These are phyloP conservation scores for Eubucco bourcierii DNA, from an alignment of 2,113 vertebrate species.

Conservation along the genomic window DNA sequence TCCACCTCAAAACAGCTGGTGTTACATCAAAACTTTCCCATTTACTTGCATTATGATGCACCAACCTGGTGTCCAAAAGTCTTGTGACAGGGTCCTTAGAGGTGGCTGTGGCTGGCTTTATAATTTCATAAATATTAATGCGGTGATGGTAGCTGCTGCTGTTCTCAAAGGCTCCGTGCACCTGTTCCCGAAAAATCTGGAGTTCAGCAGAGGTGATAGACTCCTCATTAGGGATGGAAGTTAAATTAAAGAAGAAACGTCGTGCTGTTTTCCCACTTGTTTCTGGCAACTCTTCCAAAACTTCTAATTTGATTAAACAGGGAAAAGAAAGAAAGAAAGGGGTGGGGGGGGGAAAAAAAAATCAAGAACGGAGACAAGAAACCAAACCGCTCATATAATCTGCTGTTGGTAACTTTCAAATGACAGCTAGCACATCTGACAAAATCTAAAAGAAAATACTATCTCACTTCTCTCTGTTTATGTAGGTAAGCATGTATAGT, in stretches of 20 bases:
- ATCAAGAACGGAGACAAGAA: slow-evolving; percentile 34
- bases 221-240: slow-evolving; percentile 90
- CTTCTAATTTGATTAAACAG: slow-evolving; percentile 78
- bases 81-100: slow-evolving; percentile 86
- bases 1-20: slow-evolving; percentile 91
- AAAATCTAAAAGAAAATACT: slow-evolving; percentile 6
- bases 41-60: slow-evolving; percentile 89
- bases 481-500: neutral
- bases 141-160: slow-evolving; percentile 84
- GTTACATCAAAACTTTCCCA: slow-evolving; percentile 99
- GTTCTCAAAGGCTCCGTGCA: slow-evolving; percentile 78
- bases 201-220: slow-evolving; percentile 94
- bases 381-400: neutral
- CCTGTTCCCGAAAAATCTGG: slow-evolving; percentile 92
- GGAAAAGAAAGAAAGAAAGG: neutral
- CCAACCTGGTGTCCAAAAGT: slow-evolving; percentile 95
- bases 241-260: slow-evolving; percentile 97
- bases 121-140: slow-evolving; percentile 98
- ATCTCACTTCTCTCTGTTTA: neutral
- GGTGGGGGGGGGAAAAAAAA: neutral
- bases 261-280: slow-evolving; percentile 87
- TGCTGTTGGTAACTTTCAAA: neutral
- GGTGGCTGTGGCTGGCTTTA: slow-evolving; percentile 79
- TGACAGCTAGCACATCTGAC: neutral
- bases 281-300: slow-evolving; percentile 90